phyloP scores from a whole-genome alignment of 2,888 invertebrate species.

The Rhorus exstirpatorius region DNA sequence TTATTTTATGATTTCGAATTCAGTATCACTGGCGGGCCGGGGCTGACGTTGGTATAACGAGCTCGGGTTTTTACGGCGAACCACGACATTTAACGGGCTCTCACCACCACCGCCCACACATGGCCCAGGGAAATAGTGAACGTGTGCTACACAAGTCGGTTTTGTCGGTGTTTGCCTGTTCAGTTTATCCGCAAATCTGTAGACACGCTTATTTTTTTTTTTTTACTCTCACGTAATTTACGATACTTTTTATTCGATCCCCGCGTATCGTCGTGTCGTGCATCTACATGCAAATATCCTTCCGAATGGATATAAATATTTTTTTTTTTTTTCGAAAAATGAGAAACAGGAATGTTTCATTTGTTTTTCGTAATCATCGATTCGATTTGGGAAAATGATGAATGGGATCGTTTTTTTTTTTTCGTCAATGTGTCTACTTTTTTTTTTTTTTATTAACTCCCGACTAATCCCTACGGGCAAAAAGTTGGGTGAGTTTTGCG shows the following conservation, averaged over 20 bases:
- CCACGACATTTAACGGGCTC: constrained; percentile 84
- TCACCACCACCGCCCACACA: constrained; percentile 70
- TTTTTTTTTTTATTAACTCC: too few relatives aligned
- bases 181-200: constrained; percentile 58
- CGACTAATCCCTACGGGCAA: too few relatives aligned
- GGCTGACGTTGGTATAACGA: constrained; percentile 75
- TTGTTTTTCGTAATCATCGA: too few relatives aligned
- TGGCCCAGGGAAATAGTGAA: constrained; percentile 57
- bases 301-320: constrained; percentile 2
- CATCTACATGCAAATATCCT: constrained; percentile 25
- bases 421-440: too few relatives aligned
- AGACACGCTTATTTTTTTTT: constrained; percentile 49
- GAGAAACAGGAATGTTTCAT: constrained; percentile 1
- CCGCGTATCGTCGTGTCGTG: constrained; percentile 10
- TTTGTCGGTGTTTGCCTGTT: constrained; percentile 60
- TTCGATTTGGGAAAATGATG: too few relatives aligned
- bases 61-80: constrained; percentile 84
- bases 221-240: constrained; percentile 53
- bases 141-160: constrained; percentile 53
- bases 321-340: background rate
- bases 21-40: constrained; percentile 52
- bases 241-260: constrained; percentile 60
- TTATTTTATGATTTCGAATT: constrained; percentile 79
- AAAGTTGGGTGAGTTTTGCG: too few relatives aligned
- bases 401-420: too few relatives aligned